Base-by-base conservation (phyloP, 2,113 vertebrate species). In the Ellobius talpinus region DNA sequence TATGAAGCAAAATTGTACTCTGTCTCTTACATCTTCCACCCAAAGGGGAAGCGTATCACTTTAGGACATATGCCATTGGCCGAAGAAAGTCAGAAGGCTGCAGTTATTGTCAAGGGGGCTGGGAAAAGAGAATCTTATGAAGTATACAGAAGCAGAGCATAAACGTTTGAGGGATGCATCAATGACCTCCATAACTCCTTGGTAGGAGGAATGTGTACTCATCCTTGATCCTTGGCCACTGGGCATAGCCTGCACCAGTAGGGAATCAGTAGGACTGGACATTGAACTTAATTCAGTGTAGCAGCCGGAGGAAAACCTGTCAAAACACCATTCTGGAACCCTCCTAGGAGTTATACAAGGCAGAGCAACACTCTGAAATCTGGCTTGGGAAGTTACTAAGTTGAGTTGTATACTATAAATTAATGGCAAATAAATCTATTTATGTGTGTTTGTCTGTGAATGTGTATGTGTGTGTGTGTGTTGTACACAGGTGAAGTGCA, bases 371-470 rank as follows among this genome's bases (percentile, higher is more conserved):
- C 52, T 78, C 65, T 58, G n/a, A 84, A 90, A 85, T 72, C 50
- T 95, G 92, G 70, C 47, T 97, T 96, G 39, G 33, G 29, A 68
- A 94, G 68, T 91, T 39, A 72, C 31, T 74, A 26, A 36, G 36
- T 47, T 93, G 89, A 96, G 66, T 47, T 78, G 2, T 26, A 29
- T 16, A 1, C 55, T 87, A 55, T 13, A 90, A 88, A 77, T 24
- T 81, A 77, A 86, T 73, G 45, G 68, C 5, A 72, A 74, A 91
- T 78, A 77, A 50, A 72, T 88, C 9, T 86, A 16, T 70, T 81
- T 94, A 63, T 65, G 42, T 6, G 16, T 24, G 3, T n/a, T n/a
- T 39, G 70, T 68, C 61, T 72, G 4, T 55, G 29, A 29, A 5
- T 55, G 61, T 89, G 11, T 82, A 7, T 76, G n/a, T 84, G 42